Conservation (phyloP, 2,113 vertebrate genomes). For the Sphyrna mokarran region DNA sequence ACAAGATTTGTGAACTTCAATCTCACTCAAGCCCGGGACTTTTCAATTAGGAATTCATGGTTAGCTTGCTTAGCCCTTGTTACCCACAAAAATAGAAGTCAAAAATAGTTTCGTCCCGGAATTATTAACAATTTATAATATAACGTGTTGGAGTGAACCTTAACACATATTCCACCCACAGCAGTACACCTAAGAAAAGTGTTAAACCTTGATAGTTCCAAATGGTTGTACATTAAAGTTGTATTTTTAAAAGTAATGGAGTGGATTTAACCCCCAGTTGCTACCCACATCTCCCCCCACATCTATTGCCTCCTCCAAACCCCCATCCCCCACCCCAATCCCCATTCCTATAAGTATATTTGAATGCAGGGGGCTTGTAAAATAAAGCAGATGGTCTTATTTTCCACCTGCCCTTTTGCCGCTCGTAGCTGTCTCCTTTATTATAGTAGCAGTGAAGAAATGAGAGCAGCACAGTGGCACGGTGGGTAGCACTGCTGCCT, state of each 20-base stretch:
- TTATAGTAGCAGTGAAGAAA: too few species aligned
- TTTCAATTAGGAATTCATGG: neutral
- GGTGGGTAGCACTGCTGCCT: too few species aligned
- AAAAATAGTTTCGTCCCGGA: neutral
- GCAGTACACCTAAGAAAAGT: neutral
- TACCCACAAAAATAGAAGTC: neutral
- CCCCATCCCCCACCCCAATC: too few species aligned
- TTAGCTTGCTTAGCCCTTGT: neutral
- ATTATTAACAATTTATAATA: neutral
- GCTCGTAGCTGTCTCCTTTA: too few species aligned
- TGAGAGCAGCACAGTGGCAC: too few species aligned
- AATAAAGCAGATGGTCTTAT: too few species aligned
- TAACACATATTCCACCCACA: neutral
- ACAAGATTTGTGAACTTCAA: neutral
- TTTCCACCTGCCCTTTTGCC: too few species aligned
- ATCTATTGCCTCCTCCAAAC: too few species aligned
- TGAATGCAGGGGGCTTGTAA: too few species aligned
- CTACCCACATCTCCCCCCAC: too few species aligned
- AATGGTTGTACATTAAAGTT: neutral
- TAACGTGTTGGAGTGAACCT: neutral
- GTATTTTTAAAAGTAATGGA: neutral
- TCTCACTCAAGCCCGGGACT: neutral
- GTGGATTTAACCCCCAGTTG: too few species aligned
- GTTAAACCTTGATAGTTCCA: neutral
- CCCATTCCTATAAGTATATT: too few species aligned